A percentile compares a stretch with the other conserved stretches of the same genome.
Conservation (phyloP, 2,113 vertebrate genomes). For the Cinclus mexicanus region DNA sequence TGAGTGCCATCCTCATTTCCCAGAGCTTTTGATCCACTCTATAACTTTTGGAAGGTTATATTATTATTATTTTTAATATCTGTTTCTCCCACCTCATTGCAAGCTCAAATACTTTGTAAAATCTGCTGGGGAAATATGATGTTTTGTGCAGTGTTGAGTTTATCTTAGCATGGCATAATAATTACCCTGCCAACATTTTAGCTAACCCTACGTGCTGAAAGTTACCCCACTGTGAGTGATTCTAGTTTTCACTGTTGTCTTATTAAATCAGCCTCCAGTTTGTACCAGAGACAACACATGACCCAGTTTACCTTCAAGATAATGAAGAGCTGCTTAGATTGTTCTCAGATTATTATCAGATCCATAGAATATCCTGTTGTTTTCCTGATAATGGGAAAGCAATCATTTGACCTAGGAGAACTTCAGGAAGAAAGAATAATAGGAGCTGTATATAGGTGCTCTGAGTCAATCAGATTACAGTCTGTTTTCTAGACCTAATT, state of each 20-base stretch:
- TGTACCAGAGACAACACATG: not conserved
- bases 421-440: not conserved
- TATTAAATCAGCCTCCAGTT: slow-evolving; percentile 21
- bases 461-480: not conserved
- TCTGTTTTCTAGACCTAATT: slow-evolving; percentile 10
- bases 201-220: not conserved
- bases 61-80: not conserved
- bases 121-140: slow-evolving; percentile 9
- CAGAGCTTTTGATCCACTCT: not conserved
- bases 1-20: not conserved
- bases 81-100: not conserved
- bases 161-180: not conserved
- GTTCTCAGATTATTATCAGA: not conserved
- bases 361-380: not conserved
- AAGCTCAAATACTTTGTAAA: not conserved
- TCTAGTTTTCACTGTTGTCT: slow-evolving; percentile 21
- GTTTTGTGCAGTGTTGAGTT: not conserved
- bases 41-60: not conserved
- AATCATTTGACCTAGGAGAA: not conserved
- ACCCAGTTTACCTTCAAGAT: not conserved
- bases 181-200: not conserved
- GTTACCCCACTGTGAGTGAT: slow-evolving; percentile 18
- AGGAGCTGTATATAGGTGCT: not conserved
- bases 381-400: not conserved
- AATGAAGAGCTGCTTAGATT: not conserved